Evolutionary conservation across 2,113 vertebrate species (phyloP), one percentile per base, ranked within the genome.

Genomic region (Prionailurus bengalensis): DNA sequence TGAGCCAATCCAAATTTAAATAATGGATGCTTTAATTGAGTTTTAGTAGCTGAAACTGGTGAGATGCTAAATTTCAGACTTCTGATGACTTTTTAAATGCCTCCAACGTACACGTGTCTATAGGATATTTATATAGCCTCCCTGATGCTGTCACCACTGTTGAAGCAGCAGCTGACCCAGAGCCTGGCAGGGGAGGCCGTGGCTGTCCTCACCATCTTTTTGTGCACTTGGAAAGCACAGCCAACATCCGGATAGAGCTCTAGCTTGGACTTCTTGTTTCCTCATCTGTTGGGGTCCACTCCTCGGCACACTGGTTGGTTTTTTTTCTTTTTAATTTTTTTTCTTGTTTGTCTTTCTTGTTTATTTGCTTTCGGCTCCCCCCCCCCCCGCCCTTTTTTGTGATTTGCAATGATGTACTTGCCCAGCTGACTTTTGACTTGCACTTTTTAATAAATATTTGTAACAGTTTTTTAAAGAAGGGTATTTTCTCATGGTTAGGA

Each of bases 401-500:
- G 90, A 91, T 95, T 96, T 63, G 51, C 94, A 94, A 51, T 87
- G 78, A 91, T 96, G 84, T 86, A 73, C 79, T 98, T 86, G 73
- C 88, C 71, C 78, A 73, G 90, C 88, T 97, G 89, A 97, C 97
- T 95, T 97, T 84, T 95, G 93, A 97, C 95, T 97, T 96, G 97
- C 96, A 98, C 95, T 98, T 98, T 98, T 97, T 95, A 98, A 98
- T 98, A 98, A 97, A 97, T 97, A 81, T 96, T 96, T 94, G 81
- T 97, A 97, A 97, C 82, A 83, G 0, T 95, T 98, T 98, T 97
- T 97, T 91, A 85, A 96, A 98, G 82, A 94, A 98, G 84, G 66
- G 81, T 97, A 95, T 97, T 97, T 97, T 94, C 89, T 95, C 90
- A 81, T 45, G 25, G 42, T 89, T 89, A 97, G 80, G 93, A 82